These are phyloP conservation scores for Acanthoscelides obtectus DNA, from an alignment of 2,888 invertebrate genomes.

Conservation along the genomic window DNA sequence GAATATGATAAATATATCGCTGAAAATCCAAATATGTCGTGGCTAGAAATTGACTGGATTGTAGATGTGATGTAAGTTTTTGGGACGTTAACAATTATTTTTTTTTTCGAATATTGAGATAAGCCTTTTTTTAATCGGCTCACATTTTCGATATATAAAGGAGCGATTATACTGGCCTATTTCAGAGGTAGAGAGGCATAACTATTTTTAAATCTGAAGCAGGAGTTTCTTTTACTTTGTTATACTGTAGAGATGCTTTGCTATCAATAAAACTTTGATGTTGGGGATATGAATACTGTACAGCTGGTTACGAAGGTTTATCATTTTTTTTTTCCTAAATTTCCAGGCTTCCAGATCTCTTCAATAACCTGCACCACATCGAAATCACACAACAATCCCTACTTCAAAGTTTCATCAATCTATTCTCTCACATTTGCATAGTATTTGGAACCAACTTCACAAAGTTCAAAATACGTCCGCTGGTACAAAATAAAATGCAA, in stretches of 20 bases:
- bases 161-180: no score
- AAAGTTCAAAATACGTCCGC: conserved; percentile 52
- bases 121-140: conserved; percentile 5
- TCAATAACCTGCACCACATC: conserved; percentile 54
- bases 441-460: conserved; percentile 66
- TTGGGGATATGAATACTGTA: no score
- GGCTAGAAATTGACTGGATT: conserved; percentile 70
- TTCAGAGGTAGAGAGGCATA: no score
- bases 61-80: conserved; percentile 57
- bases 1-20: conserved; percentile 59
- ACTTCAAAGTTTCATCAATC: conserved; percentile 52
- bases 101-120: background rate
- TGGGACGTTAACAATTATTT: conserved; percentile 6
- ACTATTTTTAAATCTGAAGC: no score
- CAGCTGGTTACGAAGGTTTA: no score
- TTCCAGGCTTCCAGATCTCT: conserved; percentile 55
- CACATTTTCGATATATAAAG: no score
- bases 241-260: no score
- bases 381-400: conserved; percentile 52
- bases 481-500: conserved; percentile 55
- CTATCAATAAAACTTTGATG: no score
- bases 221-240: no score
- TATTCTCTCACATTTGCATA: conserved; percentile 56
- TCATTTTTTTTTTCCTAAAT: conserved; percentile 10
- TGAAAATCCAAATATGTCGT: conserved; percentile 59